These are phyloP conservation scores for Brachypalpus laphriformis DNA, from an alignment of 2,888 invertebrate genomes.

Conservation along the genomic window DNA sequence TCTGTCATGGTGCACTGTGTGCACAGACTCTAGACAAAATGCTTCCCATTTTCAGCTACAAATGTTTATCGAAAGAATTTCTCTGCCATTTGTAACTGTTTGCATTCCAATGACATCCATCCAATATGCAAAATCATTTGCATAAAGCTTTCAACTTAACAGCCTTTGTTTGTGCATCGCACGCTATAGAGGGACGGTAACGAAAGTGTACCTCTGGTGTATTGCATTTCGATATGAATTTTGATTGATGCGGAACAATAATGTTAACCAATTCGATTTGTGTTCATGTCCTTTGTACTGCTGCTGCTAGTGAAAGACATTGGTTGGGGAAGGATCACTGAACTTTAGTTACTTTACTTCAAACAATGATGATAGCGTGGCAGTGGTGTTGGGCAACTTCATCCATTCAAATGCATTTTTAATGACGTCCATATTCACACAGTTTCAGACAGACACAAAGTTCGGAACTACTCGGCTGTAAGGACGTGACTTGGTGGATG, in stretches of 20 bases:
- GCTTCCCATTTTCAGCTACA: background rate
- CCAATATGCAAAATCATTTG: conserved; percentile 28
- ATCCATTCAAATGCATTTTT: conserved; percentile 56
- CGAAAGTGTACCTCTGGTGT: background rate
- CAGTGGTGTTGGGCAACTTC: background rate
- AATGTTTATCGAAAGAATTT: conserved; percentile 19
- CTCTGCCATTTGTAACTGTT: conserved; percentile 26
- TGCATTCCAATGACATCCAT: conserved; percentile 11
- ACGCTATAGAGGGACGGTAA: background rate
- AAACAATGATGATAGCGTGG: background rate
- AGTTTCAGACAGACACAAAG: background rate
- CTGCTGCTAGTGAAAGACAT: background rate
- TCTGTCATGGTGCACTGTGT: background rate
- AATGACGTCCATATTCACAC: conserved; percentile 30
- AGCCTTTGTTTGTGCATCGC: conserved; percentile 8
- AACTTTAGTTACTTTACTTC: conserved; percentile 12
- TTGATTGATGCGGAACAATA: conserved; percentile 53
- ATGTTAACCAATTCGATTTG: conserved; percentile 44
- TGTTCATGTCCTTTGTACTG: conserved; percentile 34
- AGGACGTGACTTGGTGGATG: background rate
- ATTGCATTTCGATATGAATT: conserved; percentile 38
- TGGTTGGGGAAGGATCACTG: conserved; percentile 5
- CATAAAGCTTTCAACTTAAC: conserved; percentile 39
- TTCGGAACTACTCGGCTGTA: conserved; percentile 8
- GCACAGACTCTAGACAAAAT: background rate